These are phyloP conservation scores for Phalacrocorax carbo DNA, from an alignment of 2,113 vertebrate species.

Conservation along the genomic window DNA sequence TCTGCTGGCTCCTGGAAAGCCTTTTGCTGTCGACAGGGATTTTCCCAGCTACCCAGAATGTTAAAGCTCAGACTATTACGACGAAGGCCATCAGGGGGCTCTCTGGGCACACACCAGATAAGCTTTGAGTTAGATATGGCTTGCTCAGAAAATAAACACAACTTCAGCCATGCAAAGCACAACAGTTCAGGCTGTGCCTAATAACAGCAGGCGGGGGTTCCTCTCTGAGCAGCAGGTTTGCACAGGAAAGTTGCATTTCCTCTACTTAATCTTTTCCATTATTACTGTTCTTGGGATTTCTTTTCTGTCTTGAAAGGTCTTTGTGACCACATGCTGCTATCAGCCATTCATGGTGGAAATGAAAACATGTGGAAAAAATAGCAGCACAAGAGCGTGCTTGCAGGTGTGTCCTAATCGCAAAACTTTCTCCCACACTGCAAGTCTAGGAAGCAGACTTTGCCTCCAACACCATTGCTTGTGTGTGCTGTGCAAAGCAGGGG, in stretches of 20 bases:
- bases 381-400: neutral
- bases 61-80: neutral
- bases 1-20: neutral
- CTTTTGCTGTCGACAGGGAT: neutral
- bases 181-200: neutral
- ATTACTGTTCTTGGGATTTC: constrained; percentile 7
- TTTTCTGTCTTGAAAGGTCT: neutral
- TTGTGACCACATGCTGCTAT: neutral
- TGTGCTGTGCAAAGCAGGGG: neutral
- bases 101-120: neutral
- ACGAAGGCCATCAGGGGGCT: constrained; percentile 50
- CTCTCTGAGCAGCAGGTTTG: neutral
- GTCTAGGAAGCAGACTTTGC: neutral
- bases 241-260: constrained; percentile 30
- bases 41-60: neutral
- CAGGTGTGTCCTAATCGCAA: constrained; percentile 4
- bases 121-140: neutral
- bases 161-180: neutral
- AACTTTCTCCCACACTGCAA: neutral
- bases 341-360: neutral
- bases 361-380: constrained; percentile 2
- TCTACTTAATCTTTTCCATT: constrained; percentile 38
- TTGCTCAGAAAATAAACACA: constrained; percentile 28
- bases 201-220: neutral
- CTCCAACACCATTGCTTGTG: neutral